Percentiles rank a stretch among this genome's conserved stretches.
Evolutionary conservation across 2,113 vertebrate genomes (phyloP).

Genomic region (Crotalus viridis): DNA sequence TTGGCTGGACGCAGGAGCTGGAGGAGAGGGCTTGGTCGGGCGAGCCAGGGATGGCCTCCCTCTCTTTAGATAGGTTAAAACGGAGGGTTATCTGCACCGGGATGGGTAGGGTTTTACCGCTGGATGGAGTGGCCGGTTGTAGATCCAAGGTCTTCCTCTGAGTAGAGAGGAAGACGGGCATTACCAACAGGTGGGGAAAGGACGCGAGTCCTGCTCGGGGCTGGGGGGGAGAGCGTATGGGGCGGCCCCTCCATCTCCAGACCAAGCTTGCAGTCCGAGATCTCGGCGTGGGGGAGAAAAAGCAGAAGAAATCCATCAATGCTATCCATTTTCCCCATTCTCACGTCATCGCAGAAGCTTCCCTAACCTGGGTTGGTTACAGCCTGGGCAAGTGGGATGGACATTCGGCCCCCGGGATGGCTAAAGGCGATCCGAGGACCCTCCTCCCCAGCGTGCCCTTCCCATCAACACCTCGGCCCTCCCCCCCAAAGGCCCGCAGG

Average conservation of each 20-base stretch:
- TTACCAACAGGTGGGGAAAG: slow-evolving; percentile 51
- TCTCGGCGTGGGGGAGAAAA: not conserved
- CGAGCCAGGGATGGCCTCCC: slow-evolving; percentile 66
- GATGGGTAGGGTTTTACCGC: slow-evolving; percentile 93
- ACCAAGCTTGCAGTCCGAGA: slow-evolving; percentile 25
- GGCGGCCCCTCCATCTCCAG: slow-evolving; percentile 1
- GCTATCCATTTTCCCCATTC: not conserved
- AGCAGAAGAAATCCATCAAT: not conserved
- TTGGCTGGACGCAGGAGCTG: slow-evolving; percentile 67
- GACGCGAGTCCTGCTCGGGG: not conserved
- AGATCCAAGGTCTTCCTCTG: slow-evolving; percentile 92
- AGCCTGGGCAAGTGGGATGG: not conserved
- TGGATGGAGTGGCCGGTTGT: slow-evolving; percentile 85
- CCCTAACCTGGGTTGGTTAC: not conserved
- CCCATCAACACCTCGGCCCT: not conserved
- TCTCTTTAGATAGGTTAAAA: slow-evolving; percentile 71
- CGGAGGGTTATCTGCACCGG: slow-evolving; percentile 84
- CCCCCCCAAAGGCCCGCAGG: not conserved
- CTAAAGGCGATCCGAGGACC: not conserved
- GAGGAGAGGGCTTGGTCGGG: slow-evolving; percentile 66
- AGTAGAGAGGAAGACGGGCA: slow-evolving; percentile 76
- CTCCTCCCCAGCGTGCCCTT: not conserved
- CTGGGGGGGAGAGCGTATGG: not conserved
- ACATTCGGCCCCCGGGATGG: not conserved
- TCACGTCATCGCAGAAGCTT: too few species aligned